Conservation (phyloP, 2,113 vertebrate genomes). For the Catagonus wagneri region DNA sequence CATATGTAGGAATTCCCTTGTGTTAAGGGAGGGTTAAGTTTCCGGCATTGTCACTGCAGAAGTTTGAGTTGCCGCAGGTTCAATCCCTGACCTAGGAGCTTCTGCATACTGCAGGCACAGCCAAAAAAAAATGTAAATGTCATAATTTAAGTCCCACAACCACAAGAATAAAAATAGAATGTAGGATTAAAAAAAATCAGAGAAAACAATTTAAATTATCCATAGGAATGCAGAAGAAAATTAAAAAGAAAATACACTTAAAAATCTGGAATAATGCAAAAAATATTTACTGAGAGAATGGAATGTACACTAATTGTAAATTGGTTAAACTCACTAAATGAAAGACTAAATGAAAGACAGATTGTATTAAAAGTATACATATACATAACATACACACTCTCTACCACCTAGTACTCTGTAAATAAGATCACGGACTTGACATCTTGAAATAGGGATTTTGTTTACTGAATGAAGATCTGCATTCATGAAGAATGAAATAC, state of each 20-base stretch:
- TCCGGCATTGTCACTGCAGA: too few species aligned
- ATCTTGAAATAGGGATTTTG: background rate
- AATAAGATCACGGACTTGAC: background rate
- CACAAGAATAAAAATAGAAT: background rate
- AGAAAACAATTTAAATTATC: conserved; percentile 20
- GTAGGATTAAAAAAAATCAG: background rate
- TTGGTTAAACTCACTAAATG: conserved; percentile 1
- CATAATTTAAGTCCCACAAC: background rate
- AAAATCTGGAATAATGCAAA: conserved; percentile 28
- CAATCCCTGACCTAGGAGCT: too few species aligned
- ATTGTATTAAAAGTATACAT: background rate
- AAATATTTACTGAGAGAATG: background rate
- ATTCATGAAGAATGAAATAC: conserved; percentile 2
- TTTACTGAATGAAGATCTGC: background rate
- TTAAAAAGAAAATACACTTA: background rate
- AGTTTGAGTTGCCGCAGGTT: too few species aligned
- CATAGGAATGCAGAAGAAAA: background rate
- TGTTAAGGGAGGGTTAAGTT: too few species aligned
- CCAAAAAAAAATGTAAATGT: background rate
- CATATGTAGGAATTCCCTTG: background rate
- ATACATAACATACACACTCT: background rate
- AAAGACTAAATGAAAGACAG: background rate
- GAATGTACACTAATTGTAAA: background rate
- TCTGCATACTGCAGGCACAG: too few species aligned
- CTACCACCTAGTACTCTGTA: background rate